Percentiles rank a stretch among this genome's conserved stretches.
Evolutionary conservation across 2,113 vertebrate genomes (phyloP).

Genomic region (Hypomesus transpacificus): DNA sequence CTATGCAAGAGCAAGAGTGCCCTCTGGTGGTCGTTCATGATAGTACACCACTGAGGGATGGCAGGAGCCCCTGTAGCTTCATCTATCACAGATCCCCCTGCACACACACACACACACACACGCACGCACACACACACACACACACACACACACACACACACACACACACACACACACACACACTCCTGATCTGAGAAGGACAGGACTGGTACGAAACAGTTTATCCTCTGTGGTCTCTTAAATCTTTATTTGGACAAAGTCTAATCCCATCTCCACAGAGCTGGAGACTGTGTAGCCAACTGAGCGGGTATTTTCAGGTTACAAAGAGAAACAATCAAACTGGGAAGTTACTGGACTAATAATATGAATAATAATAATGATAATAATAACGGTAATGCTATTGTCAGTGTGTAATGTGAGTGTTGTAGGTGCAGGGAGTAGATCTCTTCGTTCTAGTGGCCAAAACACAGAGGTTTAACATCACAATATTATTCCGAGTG

Average conservation of each 20-base stretch:
- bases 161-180: not conserved
- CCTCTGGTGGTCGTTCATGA: slow-evolving; percentile 52
- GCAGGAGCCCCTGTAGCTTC: no score
- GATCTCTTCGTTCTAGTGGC: slow-evolving; percentile 72
- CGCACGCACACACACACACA: slow-evolving; percentile 2
- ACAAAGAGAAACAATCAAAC: slow-evolving; percentile 7
- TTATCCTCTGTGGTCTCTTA: slow-evolving; percentile 17
- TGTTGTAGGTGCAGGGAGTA: slow-evolving; percentile 24
- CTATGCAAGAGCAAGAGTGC: slow-evolving; percentile 41
- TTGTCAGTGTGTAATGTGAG: no score
- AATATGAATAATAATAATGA: not conserved
- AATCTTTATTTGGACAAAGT: slow-evolving; percentile 47
- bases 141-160: slow-evolving; percentile 10
- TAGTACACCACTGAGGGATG: not conserved
- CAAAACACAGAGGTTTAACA: slow-evolving; percentile 74
- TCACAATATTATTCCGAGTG: slow-evolving; percentile 81
- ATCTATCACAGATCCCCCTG: slow-evolving; percentile 6
- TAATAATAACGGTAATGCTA: no score
- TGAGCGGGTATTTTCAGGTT: slow-evolving; percentile 68
- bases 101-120: slow-evolving; percentile 14
- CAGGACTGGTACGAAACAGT: not conserved
- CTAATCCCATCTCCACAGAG: slow-evolving; percentile 27
- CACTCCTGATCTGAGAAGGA: slow-evolving; percentile 8
- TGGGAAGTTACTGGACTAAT: not conserved
- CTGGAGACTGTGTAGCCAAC: slow-evolving; percentile 32